Evolutionary conservation across 2,113 vertebrate species (phyloP).

Genomic region (Rhinichthys klamathensis): DNA sequence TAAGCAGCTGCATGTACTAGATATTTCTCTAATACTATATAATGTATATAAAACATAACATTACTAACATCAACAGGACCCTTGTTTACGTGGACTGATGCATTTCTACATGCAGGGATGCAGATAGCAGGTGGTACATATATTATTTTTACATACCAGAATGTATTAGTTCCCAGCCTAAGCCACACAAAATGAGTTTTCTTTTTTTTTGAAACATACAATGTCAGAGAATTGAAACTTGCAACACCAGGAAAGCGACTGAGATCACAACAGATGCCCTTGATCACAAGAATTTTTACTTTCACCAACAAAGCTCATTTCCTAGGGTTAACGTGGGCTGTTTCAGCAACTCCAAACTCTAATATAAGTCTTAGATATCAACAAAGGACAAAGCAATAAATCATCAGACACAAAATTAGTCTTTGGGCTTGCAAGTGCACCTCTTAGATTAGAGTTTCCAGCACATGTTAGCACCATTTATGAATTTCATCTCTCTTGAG

Average conservation of each 20-base stretch:
- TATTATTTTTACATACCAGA: not conserved
- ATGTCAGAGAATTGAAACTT: not conserved
- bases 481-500: not conserved
- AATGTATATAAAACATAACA: not conserved
- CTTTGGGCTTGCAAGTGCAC: not conserved
- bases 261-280: not conserved
- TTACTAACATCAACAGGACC: not conserved
- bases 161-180: not conserved
- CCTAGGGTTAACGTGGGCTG: not conserved
- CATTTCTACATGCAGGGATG: not conserved
- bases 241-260: not conserved
- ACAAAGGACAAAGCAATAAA: conserved; percentile 29
- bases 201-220: not conserved
- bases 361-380: conserved; percentile 25
- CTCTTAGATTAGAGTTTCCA: conserved; percentile 8
- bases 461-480: conserved; percentile 3
- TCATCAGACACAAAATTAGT: conserved; percentile 19
- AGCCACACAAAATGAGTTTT: not conserved
- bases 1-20: not conserved
- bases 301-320: not conserved
- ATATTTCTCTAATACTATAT: not conserved
- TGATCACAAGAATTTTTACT: not conserved
- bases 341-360: not conserved
- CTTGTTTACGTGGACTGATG: not conserved
- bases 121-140: not conserved